A percentile compares a stretch with the other conserved stretches of the same genome.
These are phyloP conservation scores for Prostheceraeus crozeri DNA, from an alignment of 2,888 invertebrate species.

Conservation along the genomic window DNA sequence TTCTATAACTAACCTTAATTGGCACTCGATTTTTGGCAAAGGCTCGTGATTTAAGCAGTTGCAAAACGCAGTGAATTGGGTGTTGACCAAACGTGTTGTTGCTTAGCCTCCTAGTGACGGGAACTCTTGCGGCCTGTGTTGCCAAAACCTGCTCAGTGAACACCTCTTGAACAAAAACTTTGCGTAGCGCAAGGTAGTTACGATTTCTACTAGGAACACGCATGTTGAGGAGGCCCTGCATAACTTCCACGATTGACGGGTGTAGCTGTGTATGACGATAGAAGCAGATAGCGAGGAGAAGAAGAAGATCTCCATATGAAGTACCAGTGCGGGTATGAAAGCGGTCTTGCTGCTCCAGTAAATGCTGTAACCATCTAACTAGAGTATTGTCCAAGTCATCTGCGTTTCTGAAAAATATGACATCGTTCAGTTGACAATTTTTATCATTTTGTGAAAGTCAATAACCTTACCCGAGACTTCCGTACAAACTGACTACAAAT, in stretches of 20 bases:
- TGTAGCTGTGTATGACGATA: constrained; percentile 90
- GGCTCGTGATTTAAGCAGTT: constrained; percentile 33
- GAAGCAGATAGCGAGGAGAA: constrained; percentile 90
- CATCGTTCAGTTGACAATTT: too few species aligned
- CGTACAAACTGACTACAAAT: too few species aligned
- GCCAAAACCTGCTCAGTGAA: constrained; percentile 89
- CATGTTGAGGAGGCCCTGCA: constrained; percentile 87
- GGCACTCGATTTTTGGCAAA: constrained; percentile 37
- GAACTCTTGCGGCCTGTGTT: constrained; percentile 86
- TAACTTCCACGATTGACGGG: constrained; percentile 81
- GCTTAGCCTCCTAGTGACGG: constrained; percentile 79
- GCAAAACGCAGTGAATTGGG: constrained; percentile 35
- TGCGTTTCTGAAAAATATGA: too few species aligned
- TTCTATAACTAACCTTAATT: constrained; percentile 32
- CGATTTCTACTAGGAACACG: constrained; percentile 59
- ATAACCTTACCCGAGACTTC: too few species aligned
- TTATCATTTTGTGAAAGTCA: too few species aligned
- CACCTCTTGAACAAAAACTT: constrained; percentile 85
- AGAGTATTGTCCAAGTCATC: too few species aligned
- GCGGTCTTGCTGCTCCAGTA: constrained; percentile 24
- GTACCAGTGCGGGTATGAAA: constrained; percentile 23
- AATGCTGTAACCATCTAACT: constrained; percentile 26
- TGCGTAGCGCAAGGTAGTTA: constrained; percentile 27
- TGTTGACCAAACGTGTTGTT: constrained; percentile 64
- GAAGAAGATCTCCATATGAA: constrained; percentile 87